Percentiles rank a stretch among this genome's conserved stretches.
Evolutionary conservation across 2,888 invertebrate species (phyloP).

Genomic region (Stenodema calcarata): DNA sequence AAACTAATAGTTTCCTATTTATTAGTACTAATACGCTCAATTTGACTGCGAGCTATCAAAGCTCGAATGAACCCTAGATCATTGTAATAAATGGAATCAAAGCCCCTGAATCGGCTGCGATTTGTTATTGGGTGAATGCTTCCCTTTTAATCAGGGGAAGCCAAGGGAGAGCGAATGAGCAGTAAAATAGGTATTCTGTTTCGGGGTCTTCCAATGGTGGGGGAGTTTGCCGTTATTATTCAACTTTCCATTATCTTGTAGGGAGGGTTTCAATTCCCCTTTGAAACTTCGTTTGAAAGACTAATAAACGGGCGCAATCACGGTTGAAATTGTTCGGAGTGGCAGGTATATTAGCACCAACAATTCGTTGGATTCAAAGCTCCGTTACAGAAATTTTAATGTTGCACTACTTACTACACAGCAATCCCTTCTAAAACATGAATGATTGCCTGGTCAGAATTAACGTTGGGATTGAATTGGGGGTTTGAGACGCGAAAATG

Average conservation of each 20-base stretch:
- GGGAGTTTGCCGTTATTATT: constrained; percentile 13
- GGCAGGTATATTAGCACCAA: background rate
- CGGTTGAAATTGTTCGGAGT: background rate
- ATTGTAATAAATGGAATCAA: constrained; percentile 25
- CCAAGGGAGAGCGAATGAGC: constrained; percentile 5
- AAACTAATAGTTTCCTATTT: background rate
- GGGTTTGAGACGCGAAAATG: too few species aligned
- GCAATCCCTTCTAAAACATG: too few species aligned
- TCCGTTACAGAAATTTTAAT: background rate
- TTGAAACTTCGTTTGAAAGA: constrained; percentile 8
- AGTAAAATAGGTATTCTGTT: constrained; percentile 21
- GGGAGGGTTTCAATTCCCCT: background rate
- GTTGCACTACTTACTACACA: too few species aligned
- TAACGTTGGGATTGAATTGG: too few species aligned
- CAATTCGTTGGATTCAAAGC: background rate
- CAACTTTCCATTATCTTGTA: constrained; percentile 19
- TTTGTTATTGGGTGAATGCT: constrained; percentile 24
- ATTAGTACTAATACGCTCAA: background rate
- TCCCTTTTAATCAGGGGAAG: constrained; percentile 12
- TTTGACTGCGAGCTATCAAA: background rate
- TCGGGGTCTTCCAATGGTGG: background rate
- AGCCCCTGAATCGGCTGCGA: constrained; percentile 18
- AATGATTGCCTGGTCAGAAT: too few species aligned
- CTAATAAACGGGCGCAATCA: background rate
- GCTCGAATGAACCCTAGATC: background rate